phyloP scores from a whole-genome alignment of 1,140 invertebrate genomes.

The Scaptodrosophila lebanonensis region DNA sequence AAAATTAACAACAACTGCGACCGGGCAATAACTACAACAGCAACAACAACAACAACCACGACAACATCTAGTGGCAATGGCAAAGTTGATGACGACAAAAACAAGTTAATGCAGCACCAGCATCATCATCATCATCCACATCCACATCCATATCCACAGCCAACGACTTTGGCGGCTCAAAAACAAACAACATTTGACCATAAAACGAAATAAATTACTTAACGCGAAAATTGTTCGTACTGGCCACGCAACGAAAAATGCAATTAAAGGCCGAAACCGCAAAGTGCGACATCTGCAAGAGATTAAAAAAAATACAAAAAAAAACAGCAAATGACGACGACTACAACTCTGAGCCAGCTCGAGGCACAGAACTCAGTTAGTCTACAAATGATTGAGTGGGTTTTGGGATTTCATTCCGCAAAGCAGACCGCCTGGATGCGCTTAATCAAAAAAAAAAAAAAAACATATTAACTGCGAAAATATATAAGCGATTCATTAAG shows the following conservation, averaged over 20 bases:
- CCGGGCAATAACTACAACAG: background rate
- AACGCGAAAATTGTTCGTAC: conserved; percentile 50
- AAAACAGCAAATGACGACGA: conserved; percentile 3
- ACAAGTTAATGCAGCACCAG: conserved; percentile 27
- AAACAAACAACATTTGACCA: conserved; percentile 19
- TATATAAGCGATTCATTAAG: no score
- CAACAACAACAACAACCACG: conserved; percentile 8
- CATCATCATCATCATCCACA: conserved; percentile 16
- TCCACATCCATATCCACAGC: conserved; percentile 14
- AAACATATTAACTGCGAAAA: no score
- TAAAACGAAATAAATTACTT: conserved; percentile 55
- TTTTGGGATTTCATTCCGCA: conserved; percentile 10
- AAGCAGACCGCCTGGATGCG: no score
- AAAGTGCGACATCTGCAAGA: conserved; percentile 48
- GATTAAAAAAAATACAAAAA: conserved; percentile 43
- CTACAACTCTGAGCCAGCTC: conserved; percentile 8
- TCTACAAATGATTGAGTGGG: conserved; percentile 44
- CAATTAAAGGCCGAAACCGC: conserved; percentile 52
- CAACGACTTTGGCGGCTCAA: background rate
- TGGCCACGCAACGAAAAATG: conserved; percentile 43
- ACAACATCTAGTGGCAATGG: conserved; percentile 1
- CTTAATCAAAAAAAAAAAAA: no score
- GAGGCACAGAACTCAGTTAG: conserved; percentile 16
- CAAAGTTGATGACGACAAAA: conserved; percentile 16
- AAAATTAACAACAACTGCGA: conserved; percentile 32